Percentiles rank a stretch among this genome's conserved stretches.
Conservation (phyloP, 2,113 vertebrate genomes). For the Petaurus breviceps region DNA sequence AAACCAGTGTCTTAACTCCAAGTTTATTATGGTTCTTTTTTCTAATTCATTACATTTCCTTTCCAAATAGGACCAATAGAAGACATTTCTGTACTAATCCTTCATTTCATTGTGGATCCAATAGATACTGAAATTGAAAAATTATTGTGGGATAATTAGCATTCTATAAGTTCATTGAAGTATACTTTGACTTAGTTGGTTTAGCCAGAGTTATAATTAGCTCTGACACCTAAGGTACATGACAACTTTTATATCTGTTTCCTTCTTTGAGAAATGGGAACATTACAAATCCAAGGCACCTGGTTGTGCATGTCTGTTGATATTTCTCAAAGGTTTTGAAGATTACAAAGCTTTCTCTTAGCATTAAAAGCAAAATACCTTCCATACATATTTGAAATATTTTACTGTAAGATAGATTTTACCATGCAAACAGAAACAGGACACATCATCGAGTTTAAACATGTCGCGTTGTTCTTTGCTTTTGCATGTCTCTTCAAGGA, state of each 20-base stretch:
- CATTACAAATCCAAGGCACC: neutral
- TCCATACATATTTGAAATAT: slow-evolving; percentile 44
- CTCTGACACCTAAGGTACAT: neutral
- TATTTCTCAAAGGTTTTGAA: slow-evolving; percentile 28
- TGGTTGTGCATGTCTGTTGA: neutral
- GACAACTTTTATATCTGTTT: neutral
- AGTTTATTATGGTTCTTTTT: neutral
- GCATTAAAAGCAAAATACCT: slow-evolving; percentile 54
- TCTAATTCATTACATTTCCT: neutral
- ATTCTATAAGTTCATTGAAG: neutral
- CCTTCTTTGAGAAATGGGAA: neutral
- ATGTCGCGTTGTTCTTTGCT: neutral
- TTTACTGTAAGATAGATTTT: slow-evolving; percentile 26
- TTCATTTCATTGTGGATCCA: neutral
- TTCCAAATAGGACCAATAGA: too few species aligned
- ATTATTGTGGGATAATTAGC: neutral
- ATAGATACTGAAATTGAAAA: neutral
- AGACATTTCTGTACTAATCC: neutral
- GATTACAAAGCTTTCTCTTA: slow-evolving; percentile 34
- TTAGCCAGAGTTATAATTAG: neutral
- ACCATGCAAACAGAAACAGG: slow-evolving; percentile 39
- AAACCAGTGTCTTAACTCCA: neutral
- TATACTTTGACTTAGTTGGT: neutral
- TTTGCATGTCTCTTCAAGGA: slow-evolving; percentile 1
- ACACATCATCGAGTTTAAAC: slow-evolving; percentile 43